phyloP scores from a whole-genome alignment of 2,888 invertebrate species.

The Lithophane leautieri region DNA sequence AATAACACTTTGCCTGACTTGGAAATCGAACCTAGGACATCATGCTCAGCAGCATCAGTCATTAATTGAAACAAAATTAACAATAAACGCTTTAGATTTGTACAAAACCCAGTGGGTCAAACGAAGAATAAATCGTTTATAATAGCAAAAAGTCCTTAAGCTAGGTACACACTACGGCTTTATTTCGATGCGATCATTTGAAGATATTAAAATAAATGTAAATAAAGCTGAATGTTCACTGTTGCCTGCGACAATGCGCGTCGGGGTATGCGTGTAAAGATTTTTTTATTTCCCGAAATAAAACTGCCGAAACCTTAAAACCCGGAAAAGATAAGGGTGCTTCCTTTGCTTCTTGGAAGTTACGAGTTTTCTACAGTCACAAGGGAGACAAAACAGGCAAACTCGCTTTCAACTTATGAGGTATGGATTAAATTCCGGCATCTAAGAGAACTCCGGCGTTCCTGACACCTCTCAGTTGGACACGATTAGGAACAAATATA shows the following conservation, averaged over 20 bases:
- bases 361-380: not conserved
- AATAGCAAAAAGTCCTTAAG: not conserved
- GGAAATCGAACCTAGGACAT: no score
- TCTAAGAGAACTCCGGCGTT: no score
- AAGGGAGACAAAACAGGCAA: constrained; percentile 3
- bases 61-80: no score
- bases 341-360: constrained; percentile 12
- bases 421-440: constrained; percentile 3
- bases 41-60: no score
- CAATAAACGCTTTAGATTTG: not conserved
- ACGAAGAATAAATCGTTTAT: no score
- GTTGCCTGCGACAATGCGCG: not conserved
- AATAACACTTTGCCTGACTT: no score
- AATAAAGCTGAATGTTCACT: not conserved
- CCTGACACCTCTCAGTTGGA: no score
- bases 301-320: not conserved
- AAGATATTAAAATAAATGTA: not conserved
- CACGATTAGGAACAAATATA: no score
- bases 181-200: not conserved
- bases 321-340: constrained; percentile 6
- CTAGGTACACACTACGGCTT: not conserved
- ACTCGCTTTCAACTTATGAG: constrained; percentile 3
- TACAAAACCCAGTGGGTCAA: no score
- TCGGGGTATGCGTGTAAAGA: not conserved
- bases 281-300: constrained; percentile 14